Percentiles rank a stretch among this genome's conserved stretches.
These are phyloP conservation scores for Sprattus sprattus DNA, from an alignment of 2,113 vertebrate species.

Conservation along the genomic window DNA sequence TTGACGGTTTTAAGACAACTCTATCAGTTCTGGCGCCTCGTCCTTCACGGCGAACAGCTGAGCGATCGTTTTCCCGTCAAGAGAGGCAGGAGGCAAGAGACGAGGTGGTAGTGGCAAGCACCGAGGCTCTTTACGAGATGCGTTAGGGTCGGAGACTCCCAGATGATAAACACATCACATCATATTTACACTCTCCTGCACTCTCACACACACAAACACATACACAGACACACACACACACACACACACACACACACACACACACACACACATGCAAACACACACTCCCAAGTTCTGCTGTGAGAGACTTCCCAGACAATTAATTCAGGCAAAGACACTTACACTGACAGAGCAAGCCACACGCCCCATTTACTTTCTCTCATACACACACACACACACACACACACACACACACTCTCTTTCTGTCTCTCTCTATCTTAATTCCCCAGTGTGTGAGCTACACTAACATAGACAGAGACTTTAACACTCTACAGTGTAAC, in stretches of 20 bases:
- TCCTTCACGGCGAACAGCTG: background rate
- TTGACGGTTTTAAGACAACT: background rate
- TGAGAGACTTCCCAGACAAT: background rate
- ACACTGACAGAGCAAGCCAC: background rate
- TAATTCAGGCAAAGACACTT: background rate
- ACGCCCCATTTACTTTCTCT: background rate
- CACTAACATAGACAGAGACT: background rate
- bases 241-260: background rate
- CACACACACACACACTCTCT: background rate
- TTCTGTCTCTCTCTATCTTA: background rate
- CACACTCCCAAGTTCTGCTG: background rate
- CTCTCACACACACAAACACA: background rate
- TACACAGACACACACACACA: background rate
- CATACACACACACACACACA: too few species aligned
- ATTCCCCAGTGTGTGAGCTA: background rate
- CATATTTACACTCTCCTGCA: background rate
- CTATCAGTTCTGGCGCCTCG: background rate
- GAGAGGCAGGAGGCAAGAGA: background rate
- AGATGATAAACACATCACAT: background rate
- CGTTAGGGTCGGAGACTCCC: background rate
- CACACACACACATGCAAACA: background rate
- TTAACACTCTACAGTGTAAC: background rate
- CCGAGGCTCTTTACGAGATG: background rate
- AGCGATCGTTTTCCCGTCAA: background rate
- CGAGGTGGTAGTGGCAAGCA: background rate